Conservation (phyloP, 53 echinoderm and acorn worm genomes). For the Stichopus horrens region DNA sequence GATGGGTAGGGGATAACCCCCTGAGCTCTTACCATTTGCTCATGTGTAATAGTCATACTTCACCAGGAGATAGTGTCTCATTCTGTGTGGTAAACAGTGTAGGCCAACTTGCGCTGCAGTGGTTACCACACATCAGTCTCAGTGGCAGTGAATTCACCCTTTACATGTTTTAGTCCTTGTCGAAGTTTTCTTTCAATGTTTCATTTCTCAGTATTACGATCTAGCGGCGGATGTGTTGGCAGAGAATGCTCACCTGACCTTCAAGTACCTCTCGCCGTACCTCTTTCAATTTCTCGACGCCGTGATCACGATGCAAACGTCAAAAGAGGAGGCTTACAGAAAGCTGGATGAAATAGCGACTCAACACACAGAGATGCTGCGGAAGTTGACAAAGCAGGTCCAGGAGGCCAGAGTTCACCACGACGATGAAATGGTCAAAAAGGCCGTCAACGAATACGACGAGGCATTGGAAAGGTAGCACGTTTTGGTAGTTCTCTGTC, state of each 20-base stretch:
- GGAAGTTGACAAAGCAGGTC: slow-evolving; percentile 97
- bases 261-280: slow-evolving; percentile 95
- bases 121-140: too few species aligned
- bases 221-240: slow-evolving; percentile 96
- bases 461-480: slow-evolving; percentile 87
- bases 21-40: not conserved
- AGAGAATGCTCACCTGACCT: slow-evolving; percentile 97
- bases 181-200: not conserved
- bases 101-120: too few species aligned
- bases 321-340: slow-evolving; percentile 92
- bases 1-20: not conserved
- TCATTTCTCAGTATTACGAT: slow-evolving; percentile 80
- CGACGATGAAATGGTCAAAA: slow-evolving; percentile 92
- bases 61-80: too few species aligned
- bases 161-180: too few species aligned
- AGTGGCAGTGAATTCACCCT: too few species aligned
- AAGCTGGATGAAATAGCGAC: slow-evolving; percentile 98
- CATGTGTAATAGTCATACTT: too few species aligned
- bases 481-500: not conserved
- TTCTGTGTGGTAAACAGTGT: too few species aligned
- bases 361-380: slow-evolving; percentile 88
- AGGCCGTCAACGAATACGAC: slow-evolving; percentile 95
- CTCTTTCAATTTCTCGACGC: slow-evolving; percentile 95
- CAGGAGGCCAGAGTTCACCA: slow-evolving; percentile 84
- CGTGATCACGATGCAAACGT: slow-evolving; percentile 97